Evolutionary conservation across 2,113 vertebrate species (phyloP), one percentile per base, ranked within the genome.

Genomic region (Gobiocypris rarus): DNA sequence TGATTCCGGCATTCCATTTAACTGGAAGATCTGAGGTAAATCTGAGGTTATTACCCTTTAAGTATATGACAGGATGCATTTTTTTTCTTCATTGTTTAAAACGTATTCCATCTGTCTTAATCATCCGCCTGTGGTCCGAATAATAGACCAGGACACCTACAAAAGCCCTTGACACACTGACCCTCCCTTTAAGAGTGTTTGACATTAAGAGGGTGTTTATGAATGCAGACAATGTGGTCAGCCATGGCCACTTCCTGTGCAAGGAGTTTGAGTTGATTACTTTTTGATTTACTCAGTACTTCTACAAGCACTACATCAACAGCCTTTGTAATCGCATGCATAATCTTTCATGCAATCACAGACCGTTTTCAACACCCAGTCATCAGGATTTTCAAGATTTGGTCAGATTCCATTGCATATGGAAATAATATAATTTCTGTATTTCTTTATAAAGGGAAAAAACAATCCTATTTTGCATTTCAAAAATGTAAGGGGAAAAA

Each of bases 201-300:
- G 41, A 79, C 56, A 28, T 79, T 59, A 79, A 79, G 76, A 43
- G 54, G 54, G 24, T 79, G 76, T 79, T 78, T 61, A 63, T 79
- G 54, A 63, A 63, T 79, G 56, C 77, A 80, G 77, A 67, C 19
- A 13, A 65, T 80, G 77, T 80, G 77, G 59, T 80, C 77, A 80
- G 24, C 59, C 38, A 45, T 79, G 76, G 76, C 58, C 58, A 63
- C 56, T 61, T 79, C 76, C 56, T 79, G 24, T 63, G 34, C 41
- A 61, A 79, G 58, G 56, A 24, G 56, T 63, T 45, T 63, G 56
- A 79, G 14, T 63, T 79, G 76, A 79, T 65, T 80, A 50, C 77
- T 17, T 67, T 79, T 65, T 80, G 76, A 80, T 80, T 67, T 67
- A 48, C 59, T 80, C 41, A 48, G n/a, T 80, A 48, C 75, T 77